phyloP scores from a whole-genome alignment of 2,888 invertebrate genomes.

The Chamaedrilus cognettii region DNA sequence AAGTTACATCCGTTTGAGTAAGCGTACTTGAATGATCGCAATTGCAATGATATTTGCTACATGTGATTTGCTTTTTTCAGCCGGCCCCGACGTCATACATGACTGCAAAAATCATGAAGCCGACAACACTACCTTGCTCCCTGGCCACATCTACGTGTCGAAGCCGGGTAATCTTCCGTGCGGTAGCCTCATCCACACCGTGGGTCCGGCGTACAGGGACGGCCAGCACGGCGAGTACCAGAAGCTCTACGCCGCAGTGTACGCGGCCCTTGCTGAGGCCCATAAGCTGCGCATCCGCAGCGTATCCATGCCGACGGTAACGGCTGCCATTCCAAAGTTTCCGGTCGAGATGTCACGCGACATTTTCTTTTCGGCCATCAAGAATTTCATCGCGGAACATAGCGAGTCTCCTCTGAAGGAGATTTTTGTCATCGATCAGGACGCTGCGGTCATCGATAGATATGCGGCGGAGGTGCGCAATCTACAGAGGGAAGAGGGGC shows the following conservation, averaged over 20 bases:
- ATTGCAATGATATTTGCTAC: too few species aligned
- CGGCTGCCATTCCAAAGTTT: conserved; percentile 43
- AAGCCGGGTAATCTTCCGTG: conserved; percentile 10
- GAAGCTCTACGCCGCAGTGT: neutral
- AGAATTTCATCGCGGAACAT: too few species aligned
- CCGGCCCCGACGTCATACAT: neutral
- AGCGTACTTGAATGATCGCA: too few species aligned
- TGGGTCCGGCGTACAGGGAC: neutral
- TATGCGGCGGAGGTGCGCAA: too few species aligned
- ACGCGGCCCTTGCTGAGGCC: conserved; percentile 5
- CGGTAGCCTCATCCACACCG: neutral
- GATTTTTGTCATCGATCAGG: too few species aligned
- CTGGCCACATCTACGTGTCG: conserved; percentile 5
- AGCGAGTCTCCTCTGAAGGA: too few species aligned
- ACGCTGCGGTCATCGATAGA: too few species aligned
- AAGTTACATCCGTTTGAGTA: too few species aligned
- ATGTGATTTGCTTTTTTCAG: conserved; percentile 3
- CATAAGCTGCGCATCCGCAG: conserved; percentile 28
- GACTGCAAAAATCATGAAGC: conserved; percentile 1
- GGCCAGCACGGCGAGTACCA: neutral
- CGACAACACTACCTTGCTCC: neutral
- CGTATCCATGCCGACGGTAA: conserved; percentile 46
- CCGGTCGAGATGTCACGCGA: conserved; percentile 30
- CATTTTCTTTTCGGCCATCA: too few species aligned
- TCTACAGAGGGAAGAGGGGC: too few species aligned